These are phyloP conservation scores for Onthophagus sagittarius DNA, from an alignment of 2,888 invertebrate genomes.

Conservation along the genomic window DNA sequence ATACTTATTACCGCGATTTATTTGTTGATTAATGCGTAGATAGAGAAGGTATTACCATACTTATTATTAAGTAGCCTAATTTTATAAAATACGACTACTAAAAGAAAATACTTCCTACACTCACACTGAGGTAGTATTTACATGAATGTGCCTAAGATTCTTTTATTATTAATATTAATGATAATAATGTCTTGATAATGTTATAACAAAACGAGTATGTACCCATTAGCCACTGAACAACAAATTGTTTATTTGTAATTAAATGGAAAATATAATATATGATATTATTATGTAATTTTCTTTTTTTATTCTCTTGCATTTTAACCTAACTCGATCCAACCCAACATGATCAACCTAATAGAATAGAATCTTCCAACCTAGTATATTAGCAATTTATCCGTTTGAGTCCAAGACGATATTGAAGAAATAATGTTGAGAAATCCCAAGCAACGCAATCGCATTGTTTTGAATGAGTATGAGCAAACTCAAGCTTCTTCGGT, in stretches of 20 bases:
- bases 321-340: too few relatives aligned
- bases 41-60: conserved; percentile 23
- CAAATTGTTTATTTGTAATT: conserved; percentile 22
- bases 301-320: too few relatives aligned
- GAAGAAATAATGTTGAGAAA: too few relatives aligned
- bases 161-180: conserved; percentile 17
- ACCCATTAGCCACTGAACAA: conserved; percentile 13
- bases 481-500: too few relatives aligned
- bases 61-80: conserved; percentile 23
- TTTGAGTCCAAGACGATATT: too few relatives aligned
- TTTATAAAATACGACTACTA: conserved; percentile 20
- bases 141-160: conserved; percentile 26
- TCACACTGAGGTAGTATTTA: conserved; percentile 20
- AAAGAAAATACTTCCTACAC: conserved; percentile 18
- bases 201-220: conserved; percentile 12
- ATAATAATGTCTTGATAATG: background rate
- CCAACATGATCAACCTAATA: too few relatives aligned
- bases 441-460: too few relatives aligned
- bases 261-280: conserved; percentile 20
- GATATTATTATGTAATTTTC: conserved; percentile 6
- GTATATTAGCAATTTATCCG: too few relatives aligned
- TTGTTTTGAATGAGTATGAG: too few relatives aligned
- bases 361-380: too few relatives aligned
- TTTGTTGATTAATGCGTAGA: conserved; percentile 26
- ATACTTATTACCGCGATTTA: conserved; percentile 23